Evolutionary conservation across 2,797 vertebrate species (phyloP).

Genomic region (Coregonus suidteri): DNA sequence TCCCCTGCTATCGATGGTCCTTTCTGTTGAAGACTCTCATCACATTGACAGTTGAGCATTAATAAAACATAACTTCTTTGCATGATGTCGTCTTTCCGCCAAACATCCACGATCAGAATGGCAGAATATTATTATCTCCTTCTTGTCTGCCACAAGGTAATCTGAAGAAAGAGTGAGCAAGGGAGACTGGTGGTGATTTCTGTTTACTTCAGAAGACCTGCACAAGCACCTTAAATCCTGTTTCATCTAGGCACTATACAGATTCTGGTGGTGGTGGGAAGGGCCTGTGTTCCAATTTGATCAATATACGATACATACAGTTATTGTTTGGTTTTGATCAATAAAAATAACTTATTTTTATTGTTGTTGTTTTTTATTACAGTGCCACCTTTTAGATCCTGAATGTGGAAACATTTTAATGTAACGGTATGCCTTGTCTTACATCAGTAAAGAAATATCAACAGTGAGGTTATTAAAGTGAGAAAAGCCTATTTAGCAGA

Average conservation of each 20-base stretch:
- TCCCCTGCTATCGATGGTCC: slow-evolving; percentile 65
- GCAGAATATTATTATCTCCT: slow-evolving; percentile 28
- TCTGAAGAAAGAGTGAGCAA: not conserved
- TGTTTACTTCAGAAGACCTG: not conserved
- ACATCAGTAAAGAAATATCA: not conserved
- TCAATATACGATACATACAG: not conserved
- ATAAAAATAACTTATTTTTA: not conserved
- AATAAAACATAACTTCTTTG: slow-evolving; percentile 89
- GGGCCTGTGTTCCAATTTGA: not conserved
- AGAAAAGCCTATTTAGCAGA: not conserved
- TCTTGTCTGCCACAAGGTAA: not conserved
- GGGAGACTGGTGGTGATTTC: not conserved
- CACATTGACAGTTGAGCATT: slow-evolving; percentile 82
- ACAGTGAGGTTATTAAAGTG: too few species aligned
- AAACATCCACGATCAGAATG: slow-evolving; percentile 52
- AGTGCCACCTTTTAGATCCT: not conserved
- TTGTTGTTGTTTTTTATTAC: not conserved
- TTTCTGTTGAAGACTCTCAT: slow-evolving; percentile 79
- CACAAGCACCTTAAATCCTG: not conserved
- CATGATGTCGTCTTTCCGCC: slow-evolving; percentile 77
- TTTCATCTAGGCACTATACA: not conserved
- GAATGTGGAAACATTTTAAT: too few species aligned
- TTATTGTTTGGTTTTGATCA: not conserved
- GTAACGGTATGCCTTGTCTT: not conserved
- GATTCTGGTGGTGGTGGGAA: not conserved